Evolutionary conservation across 1,140 invertebrate species (phyloP).

Genomic region (Hydropsyche tenuis): DNA sequence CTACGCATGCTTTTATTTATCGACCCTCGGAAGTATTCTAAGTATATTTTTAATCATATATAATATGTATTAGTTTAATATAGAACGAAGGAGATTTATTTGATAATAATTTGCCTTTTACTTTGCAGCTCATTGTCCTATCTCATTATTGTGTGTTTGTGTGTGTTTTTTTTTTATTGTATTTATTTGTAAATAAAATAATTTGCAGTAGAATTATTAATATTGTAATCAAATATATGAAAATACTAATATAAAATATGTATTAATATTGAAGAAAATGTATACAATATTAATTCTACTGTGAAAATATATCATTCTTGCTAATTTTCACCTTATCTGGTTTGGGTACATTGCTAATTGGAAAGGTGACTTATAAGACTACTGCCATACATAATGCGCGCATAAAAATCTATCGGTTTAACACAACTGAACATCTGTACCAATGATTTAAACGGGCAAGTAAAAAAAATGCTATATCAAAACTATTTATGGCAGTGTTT

Average conservation of each 20-base stretch:
- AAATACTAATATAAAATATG: no score
- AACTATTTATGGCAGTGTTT: background rate
- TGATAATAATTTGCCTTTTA: conserved; percentile 10
- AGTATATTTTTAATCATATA: no score
- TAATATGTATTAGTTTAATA: no score
- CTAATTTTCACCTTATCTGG: conserved; percentile 25
- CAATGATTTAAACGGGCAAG: no score
- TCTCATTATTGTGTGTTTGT: conserved; percentile 13
- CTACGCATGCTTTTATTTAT: no score
- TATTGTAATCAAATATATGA: background rate
- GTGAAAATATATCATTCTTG: background rate
- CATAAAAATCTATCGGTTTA: no score
- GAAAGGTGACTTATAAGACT: conserved; percentile 24
- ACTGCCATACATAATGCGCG: background rate
- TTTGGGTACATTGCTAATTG: conserved; percentile 16
- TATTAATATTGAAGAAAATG: no score
- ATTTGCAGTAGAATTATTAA: background rate
- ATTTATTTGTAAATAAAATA: conserved; percentile 4
- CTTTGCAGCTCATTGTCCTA: conserved; percentile 11
- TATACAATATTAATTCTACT: background rate
- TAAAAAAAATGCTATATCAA: no score
- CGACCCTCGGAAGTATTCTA: no score
- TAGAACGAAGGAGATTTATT: background rate
- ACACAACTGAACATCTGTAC: no score
- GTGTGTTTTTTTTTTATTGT: conserved; percentile 6